phyloP scores from a whole-genome alignment of 2,888 invertebrate species.

The Orthosia gothica region DNA sequence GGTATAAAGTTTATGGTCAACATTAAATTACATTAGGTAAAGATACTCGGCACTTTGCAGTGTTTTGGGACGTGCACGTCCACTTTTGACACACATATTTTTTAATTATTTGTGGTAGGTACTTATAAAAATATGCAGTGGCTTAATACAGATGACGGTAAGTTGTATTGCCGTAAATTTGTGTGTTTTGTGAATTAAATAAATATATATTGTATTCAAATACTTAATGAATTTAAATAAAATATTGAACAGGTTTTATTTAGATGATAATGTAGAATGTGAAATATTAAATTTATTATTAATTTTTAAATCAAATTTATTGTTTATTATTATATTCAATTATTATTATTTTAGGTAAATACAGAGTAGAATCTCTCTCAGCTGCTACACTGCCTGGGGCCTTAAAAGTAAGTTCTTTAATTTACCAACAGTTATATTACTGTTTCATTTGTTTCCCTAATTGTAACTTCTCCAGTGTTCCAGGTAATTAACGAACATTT shows the following conservation, averaged over 20 bases:
- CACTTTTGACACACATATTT: background rate
- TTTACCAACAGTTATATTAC: background rate
- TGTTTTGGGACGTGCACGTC: background rate
- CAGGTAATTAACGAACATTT: slow-evolving; percentile 91
- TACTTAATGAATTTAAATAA: too few relatives aligned
- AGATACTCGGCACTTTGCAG: background rate
- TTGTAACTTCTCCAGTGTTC: slow-evolving; percentile 32
- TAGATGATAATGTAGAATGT: too few relatives aligned
- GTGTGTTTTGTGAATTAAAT: background rate
- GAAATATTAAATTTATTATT: too few relatives aligned
- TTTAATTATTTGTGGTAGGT: background rate
- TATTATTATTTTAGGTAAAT: slow-evolving; percentile 84
- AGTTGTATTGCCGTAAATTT: background rate
- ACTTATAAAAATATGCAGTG: slow-evolving; percentile 4
- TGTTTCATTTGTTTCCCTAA: too few relatives aligned
- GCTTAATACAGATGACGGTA: slow-evolving; percentile 3
- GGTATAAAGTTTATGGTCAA: background rate
- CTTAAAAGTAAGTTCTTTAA: slow-evolving; percentile 86
- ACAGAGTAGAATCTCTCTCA: slow-evolving; percentile 91
- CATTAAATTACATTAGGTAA: background rate
- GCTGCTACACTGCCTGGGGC: slow-evolving; percentile 91
- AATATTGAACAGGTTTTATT: too few relatives aligned
- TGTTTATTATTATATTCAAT: too few relatives aligned
- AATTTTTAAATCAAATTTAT: too few relatives aligned
- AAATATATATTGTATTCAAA: too few relatives aligned